Evolutionary conservation across 1,140 invertebrate genomes (phyloP).

Genomic region (Drosophila pallidifrons): DNA sequence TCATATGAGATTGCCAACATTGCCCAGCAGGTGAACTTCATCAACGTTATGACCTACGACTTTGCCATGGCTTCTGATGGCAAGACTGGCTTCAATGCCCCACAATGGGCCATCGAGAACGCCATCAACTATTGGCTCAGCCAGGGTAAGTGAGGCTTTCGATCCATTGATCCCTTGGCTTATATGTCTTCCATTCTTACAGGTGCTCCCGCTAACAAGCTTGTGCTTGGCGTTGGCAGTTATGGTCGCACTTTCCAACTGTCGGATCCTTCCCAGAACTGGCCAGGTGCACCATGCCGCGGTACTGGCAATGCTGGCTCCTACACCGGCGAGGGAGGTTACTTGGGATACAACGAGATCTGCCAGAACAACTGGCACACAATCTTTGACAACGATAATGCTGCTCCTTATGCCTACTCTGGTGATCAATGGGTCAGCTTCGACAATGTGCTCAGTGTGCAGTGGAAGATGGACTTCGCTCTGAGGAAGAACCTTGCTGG

Average conservation of each 20-base stretch:
- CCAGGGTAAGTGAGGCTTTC: slow-evolving; percentile 57
- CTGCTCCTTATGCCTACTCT: slow-evolving; percentile 75
- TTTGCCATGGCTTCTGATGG: slow-evolving; percentile 86
- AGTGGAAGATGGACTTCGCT: slow-evolving; percentile 76
- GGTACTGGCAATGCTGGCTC: slow-evolving; percentile 88
- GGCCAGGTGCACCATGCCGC: slow-evolving; percentile 86
- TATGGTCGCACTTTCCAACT: slow-evolving; percentile 90
- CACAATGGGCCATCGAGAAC: slow-evolving; percentile 85
- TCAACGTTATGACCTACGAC: slow-evolving; percentile 91
- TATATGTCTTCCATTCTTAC: slow-evolving; percentile 24
- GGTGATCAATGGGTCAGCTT: slow-evolving; percentile 85
- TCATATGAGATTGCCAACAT: slow-evolving; percentile 87
- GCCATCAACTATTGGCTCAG: slow-evolving; percentile 77
- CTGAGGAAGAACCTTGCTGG: slow-evolving; percentile 87
- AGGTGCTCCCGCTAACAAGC: slow-evolving; percentile 85
- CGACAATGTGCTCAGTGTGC: slow-evolving; percentile 84
- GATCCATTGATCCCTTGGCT: too few species aligned
- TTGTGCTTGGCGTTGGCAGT: slow-evolving; percentile 89
- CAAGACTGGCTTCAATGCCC: slow-evolving; percentile 86
- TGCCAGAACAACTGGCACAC: slow-evolving; percentile 71
- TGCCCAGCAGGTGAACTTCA: slow-evolving; percentile 87
- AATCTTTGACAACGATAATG: slow-evolving; percentile 52
- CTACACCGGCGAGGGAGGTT: slow-evolving; percentile 89
- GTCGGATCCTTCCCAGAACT: slow-evolving; percentile 83
- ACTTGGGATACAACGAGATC: slow-evolving; percentile 92